Conservation (phyloP, 2,888 invertebrate species). For the Unio pictorum region DNA sequence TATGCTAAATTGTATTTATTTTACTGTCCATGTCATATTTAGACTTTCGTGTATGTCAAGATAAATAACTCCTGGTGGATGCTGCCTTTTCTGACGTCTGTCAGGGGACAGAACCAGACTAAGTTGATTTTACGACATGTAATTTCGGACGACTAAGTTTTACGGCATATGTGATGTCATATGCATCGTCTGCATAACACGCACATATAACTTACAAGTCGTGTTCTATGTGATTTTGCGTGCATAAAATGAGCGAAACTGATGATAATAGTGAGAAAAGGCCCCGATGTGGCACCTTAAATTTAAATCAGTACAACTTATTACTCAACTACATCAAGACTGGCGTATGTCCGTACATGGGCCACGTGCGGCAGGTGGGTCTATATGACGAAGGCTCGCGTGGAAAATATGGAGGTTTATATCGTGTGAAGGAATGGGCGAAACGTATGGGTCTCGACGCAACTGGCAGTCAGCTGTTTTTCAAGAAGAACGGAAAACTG, state of each 20-base stretch:
- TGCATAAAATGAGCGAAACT: not conserved
- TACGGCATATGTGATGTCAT: too few species aligned
- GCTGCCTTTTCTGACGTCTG: too few species aligned
- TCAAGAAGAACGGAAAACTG: slow-evolving; percentile 22
- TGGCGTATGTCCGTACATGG: slow-evolving; percentile 21
- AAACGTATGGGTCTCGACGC: slow-evolving; percentile 14
- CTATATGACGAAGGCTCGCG: slow-evolving; percentile 6
- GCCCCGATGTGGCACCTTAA: slow-evolving; percentile 16
- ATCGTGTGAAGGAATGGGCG: slow-evolving; percentile 20
- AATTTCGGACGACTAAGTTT: too few species aligned
- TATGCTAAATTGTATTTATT: too few species aligned
- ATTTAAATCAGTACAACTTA: slow-evolving; percentile 30
- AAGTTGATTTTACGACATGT: too few species aligned
- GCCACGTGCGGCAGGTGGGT: slow-evolving; percentile 16
- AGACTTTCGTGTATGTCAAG: too few species aligned
- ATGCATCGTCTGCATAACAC: too few species aligned
- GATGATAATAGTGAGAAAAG: slow-evolving; percentile 6
- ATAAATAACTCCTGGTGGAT: too few species aligned
- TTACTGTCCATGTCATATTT: too few species aligned
- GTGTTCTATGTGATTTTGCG: too few species aligned
- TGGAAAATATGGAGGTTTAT: not conserved
- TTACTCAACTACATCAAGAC: slow-evolving; percentile 22
- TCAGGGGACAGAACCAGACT: too few species aligned
- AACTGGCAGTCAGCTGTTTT: slow-evolving; percentile 24
- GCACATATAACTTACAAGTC: too few species aligned